phyloP scores from a whole-genome alignment of 1,140 invertebrate species.

The Cylas formicarius region DNA sequence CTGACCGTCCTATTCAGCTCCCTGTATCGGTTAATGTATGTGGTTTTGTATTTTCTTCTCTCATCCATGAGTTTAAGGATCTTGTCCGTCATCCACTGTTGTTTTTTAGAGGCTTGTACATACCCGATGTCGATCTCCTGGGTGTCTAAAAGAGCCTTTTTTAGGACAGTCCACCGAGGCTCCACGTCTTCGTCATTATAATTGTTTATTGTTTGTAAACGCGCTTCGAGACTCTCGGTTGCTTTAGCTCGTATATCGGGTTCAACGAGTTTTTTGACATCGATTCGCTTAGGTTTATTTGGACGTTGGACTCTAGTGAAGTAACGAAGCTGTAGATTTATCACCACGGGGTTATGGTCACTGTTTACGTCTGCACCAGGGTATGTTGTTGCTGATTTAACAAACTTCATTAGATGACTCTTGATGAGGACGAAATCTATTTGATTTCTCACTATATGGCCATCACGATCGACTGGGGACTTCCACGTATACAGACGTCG shows the following conservation, averaged over 20 bases:
- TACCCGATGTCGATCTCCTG: conserved; percentile 6
- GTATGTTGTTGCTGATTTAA: no score
- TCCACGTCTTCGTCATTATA: conserved; percentile 4
- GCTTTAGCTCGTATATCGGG: conserved; percentile 7
- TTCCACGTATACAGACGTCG: conserved; percentile 38
- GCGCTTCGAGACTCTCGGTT: no score
- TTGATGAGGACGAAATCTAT: conserved; percentile 38
- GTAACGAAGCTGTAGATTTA: conserved; percentile 11
- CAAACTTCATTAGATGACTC: no score
- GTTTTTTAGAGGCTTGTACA: no score
- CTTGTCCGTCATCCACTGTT: conserved; percentile 6
- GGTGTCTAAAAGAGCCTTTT: background rate
- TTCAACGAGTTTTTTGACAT: conserved; percentile 8
- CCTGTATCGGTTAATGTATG: background rate
- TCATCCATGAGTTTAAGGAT: conserved; percentile 8
- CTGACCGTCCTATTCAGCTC: conserved; percentile 5
- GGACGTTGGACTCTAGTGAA: conserved; percentile 10
- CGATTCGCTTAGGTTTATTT: conserved; percentile 10
- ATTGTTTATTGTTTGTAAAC: no score
- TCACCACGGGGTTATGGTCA: conserved; percentile 8
- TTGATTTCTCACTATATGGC: conserved; percentile 35
- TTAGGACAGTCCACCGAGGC: conserved; percentile 1
- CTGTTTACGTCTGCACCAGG: no score
- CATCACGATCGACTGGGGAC: conserved; percentile 29
- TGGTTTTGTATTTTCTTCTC: conserved; percentile 6